phyloP scores from a whole-genome alignment of 1,140 invertebrate genomes.

The Caenorhabditis latens region DNA sequence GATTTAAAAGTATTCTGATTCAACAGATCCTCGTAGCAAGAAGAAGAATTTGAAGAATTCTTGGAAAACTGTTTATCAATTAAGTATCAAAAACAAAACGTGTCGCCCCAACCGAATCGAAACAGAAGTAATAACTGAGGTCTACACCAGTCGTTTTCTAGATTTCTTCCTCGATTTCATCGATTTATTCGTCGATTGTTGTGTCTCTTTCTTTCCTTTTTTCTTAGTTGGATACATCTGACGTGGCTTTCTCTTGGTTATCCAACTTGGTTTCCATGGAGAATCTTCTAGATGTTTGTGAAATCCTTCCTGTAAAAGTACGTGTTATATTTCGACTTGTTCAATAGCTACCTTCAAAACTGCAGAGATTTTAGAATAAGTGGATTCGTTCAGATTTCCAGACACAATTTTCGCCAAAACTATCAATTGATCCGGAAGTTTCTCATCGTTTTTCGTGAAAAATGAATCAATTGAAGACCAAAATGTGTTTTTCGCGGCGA shows the following conservation, averaged over 20 bases:
- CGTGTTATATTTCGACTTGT: too few relatives aligned
- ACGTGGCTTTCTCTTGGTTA: neutral
- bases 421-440: neutral
- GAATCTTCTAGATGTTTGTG: conserved; percentile 3
- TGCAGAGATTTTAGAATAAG: neutral
- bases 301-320: neutral
- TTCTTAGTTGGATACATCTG: neutral
- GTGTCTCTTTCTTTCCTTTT: neutral
- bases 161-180: neutral
- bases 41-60: too few relatives aligned
- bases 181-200: neutral
- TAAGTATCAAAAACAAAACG: too few relatives aligned
- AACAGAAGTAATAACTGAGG: too few relatives aligned
- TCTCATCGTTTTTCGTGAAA: neutral
- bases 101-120: too few relatives aligned
- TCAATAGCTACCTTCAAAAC: neutral
- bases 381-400: neutral
- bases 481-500: neutral
- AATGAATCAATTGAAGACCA: conserved; percentile 17
- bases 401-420: neutral
- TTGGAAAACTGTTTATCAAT: too few relatives aligned
- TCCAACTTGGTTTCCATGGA: conserved; percentile 12
- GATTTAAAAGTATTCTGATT: too few relatives aligned
- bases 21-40: too few relatives aligned
- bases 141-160: neutral